Evolutionary conservation across 2,113 vertebrate species (phyloP).

Genomic region (Saimiri boliviensis): DNA sequence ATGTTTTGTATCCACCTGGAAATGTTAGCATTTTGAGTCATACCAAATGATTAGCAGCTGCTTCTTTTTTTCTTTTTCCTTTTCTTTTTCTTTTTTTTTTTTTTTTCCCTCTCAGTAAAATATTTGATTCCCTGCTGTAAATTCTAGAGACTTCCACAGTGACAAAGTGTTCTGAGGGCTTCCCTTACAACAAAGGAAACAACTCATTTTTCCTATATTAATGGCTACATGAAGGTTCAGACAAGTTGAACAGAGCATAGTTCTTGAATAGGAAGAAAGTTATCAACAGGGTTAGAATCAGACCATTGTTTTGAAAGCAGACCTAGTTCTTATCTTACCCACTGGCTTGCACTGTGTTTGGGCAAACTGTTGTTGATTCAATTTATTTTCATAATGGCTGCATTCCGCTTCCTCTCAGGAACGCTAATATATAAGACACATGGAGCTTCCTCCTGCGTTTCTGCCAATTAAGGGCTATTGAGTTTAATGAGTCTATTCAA

Average conservation of each 20-base stretch:
- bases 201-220: not conserved
- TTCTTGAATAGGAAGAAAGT: not conserved
- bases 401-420: slow-evolving; percentile 40
- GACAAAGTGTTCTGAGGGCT: not conserved
- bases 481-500: slow-evolving; percentile 66
- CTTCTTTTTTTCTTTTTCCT: too few species aligned
- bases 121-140: not conserved
- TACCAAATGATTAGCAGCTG: not conserved
- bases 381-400: slow-evolving; percentile 60
- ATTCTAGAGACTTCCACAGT: slow-evolving; percentile 32
- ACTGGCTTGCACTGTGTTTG: slow-evolving; percentile 33
- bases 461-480: slow-evolving; percentile 60
- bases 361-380: slow-evolving; percentile 62
- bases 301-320: slow-evolving; percentile 50
- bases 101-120: not conserved
- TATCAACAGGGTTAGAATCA: slow-evolving; percentile 34
- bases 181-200: slow-evolving; percentile 5
- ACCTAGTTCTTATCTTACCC: not conserved
- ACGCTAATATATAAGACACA: slow-evolving; percentile 43
- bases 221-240: not conserved
- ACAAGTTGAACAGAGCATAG: not conserved
- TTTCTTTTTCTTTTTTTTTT: too few species aligned
- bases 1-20: not conserved
- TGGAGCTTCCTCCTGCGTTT: not conserved
- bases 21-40: slow-evolving; percentile 33